Percentiles rank a stretch among this genome's conserved stretches.
Evolutionary conservation across 2,888 invertebrate genomes (phyloP).

Genomic region (Hyles lineata): DNA sequence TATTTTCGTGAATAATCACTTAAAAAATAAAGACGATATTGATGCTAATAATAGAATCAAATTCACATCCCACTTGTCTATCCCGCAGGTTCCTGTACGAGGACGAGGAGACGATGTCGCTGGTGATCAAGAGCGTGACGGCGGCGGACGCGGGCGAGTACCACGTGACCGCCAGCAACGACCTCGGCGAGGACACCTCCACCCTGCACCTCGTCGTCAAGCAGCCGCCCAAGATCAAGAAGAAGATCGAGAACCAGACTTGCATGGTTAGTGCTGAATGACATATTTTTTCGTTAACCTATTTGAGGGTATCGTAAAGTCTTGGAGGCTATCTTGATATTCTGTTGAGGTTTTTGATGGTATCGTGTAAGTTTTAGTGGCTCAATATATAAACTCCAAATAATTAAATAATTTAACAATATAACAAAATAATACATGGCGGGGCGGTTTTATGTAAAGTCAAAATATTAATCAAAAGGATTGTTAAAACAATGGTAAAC

Average conservation of each 20-base stretch:
- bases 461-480: too few relatives aligned
- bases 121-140: constrained; percentile 94
- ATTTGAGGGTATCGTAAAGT: too few relatives aligned
- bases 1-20: too few relatives aligned
- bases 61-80: background rate
- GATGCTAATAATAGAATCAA: background rate
- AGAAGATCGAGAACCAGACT: constrained; percentile 90
- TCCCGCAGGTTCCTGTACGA: constrained; percentile 89
- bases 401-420: too few relatives aligned
- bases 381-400: too few relatives aligned
- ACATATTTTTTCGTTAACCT: background rate
- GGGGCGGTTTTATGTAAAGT: too few relatives aligned
- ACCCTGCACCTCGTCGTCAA: constrained; percentile 91
- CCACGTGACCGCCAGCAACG: constrained; percentile 91
- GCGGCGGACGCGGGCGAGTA: constrained; percentile 94
- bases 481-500: too few relatives aligned
- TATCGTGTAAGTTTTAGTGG: too few relatives aligned
- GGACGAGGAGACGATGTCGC: constrained; percentile 94
- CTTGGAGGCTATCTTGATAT: too few relatives aligned
- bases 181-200: constrained; percentile 91
- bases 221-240: constrained; percentile 93
- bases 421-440: too few relatives aligned
- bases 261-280: constrained; percentile 79
- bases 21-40: too few relatives aligned
- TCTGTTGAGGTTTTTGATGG: too few relatives aligned